Evolutionary conservation across 2,888 invertebrate species (phyloP).

Genomic region (Idaea straminata): DNA sequence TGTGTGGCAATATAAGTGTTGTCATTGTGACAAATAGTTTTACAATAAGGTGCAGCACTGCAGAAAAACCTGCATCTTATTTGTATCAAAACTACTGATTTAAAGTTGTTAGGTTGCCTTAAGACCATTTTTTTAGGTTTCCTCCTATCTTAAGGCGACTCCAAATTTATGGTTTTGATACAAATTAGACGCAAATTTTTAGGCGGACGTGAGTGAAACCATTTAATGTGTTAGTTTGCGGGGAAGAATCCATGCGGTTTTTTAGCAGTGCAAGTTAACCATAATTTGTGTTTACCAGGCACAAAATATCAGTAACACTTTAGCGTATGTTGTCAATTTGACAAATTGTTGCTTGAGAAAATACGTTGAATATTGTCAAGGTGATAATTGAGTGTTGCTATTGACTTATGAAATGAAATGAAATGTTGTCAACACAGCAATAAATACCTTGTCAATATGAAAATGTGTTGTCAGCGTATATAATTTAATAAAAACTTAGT

Average conservation of each 20-base stretch:
- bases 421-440: background rate
- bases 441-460: background rate
- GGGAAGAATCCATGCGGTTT: background rate
- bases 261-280: background rate
- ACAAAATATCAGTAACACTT: background rate
- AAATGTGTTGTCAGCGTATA: background rate
- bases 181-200: no score
- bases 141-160: no score
- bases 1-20: constrained; percentile 6
- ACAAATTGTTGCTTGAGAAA: background rate
- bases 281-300: background rate
- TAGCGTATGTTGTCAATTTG: background rate
- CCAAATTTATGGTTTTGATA: no score
- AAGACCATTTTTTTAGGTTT: no score
- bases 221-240: background rate
- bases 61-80: no score
- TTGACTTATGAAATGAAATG: background rate
- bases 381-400: background rate
- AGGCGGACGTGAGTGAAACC: background rate
- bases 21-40: background rate
- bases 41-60: no score
- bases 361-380: no score
- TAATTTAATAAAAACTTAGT: background rate
- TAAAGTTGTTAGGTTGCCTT: no score
- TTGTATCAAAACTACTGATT: no score